phyloP scores from a whole-genome alignment of 2,797 vertebrate genomes.

The Onychomys leucogaster region DNA sequence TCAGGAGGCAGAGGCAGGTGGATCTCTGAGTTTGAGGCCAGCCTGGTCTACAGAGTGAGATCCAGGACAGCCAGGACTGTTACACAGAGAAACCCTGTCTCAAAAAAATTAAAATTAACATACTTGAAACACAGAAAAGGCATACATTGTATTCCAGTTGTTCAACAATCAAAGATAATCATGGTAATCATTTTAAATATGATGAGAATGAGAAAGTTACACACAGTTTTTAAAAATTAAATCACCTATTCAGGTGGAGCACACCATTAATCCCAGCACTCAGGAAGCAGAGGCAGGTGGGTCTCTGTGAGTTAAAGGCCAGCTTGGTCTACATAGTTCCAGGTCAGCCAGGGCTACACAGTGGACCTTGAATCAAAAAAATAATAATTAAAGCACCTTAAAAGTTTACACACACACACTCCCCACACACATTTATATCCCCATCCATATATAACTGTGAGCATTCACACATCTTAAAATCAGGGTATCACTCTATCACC shows the following conservation, averaged over 20 bases:
- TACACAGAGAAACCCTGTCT: no score
- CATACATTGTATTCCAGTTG: background rate
- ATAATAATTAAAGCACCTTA: background rate
- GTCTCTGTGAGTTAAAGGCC: background rate
- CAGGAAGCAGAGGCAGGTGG: background rate
- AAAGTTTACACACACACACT: background rate
- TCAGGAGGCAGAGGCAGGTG: background rate
- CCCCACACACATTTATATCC: background rate
- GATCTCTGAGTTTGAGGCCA: background rate
- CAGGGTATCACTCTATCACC: background rate
- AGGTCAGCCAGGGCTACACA: background rate
- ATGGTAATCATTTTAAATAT: background rate
- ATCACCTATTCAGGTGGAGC: background rate
- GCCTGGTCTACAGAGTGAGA: background rate
- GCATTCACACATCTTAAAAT: background rate
- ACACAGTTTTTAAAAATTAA: background rate
- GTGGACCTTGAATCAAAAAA: background rate
- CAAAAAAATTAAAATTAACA: background rate
- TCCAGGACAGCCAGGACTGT: no score
- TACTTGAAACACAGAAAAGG: background rate
- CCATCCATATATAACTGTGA: background rate
- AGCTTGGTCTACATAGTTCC: background rate
- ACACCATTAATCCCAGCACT: background rate
- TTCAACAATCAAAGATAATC: background rate
- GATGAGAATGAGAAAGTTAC: background rate